Evolutionary conservation across 1,140 invertebrate species (phyloP).

Genomic region (Acromyrmex heyeri): DNA sequence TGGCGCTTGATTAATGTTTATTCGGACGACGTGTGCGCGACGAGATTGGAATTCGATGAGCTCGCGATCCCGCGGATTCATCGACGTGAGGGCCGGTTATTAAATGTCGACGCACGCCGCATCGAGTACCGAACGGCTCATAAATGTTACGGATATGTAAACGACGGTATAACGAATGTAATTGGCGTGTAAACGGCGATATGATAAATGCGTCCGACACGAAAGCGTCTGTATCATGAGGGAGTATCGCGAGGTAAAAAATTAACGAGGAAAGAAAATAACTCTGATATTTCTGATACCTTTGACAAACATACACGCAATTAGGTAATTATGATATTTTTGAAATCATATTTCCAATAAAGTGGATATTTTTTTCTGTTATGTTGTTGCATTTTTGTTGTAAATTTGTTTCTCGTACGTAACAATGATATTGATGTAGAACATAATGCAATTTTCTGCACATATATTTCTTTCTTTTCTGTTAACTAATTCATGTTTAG

Average conservation of each 20-base stretch:
- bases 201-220: slow-evolving; percentile 28
- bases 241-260: not conserved
- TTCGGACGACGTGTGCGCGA: slow-evolving; percentile 56
- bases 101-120: slow-evolving; percentile 54
- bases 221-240: not conserved
- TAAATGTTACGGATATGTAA: slow-evolving; percentile 60
- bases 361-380: not conserved
- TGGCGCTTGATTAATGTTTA: slow-evolving; percentile 64
- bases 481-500: not conserved
- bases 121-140: slow-evolving; percentile 50
- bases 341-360: not conserved
- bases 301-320: not conserved
- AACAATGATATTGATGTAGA: not conserved
- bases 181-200: slow-evolving; percentile 37
- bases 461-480: not conserved
- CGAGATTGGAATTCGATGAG: slow-evolving; percentile 64
- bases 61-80: slow-evolving; percentile 59
- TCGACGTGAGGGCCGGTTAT: slow-evolving; percentile 51
- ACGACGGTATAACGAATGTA: slow-evolving; percentile 48
- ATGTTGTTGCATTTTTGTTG: not conserved
- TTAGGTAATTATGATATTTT: not conserved
- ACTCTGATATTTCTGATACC: not conserved
- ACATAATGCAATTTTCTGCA: not conserved
- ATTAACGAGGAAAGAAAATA: not conserved
- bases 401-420: not conserved